Percentiles rank a stretch among this genome's conserved stretches.
Conservation (phyloP, 2,797 vertebrate genomes). For the Pseudomugil gertrudae region DNA sequence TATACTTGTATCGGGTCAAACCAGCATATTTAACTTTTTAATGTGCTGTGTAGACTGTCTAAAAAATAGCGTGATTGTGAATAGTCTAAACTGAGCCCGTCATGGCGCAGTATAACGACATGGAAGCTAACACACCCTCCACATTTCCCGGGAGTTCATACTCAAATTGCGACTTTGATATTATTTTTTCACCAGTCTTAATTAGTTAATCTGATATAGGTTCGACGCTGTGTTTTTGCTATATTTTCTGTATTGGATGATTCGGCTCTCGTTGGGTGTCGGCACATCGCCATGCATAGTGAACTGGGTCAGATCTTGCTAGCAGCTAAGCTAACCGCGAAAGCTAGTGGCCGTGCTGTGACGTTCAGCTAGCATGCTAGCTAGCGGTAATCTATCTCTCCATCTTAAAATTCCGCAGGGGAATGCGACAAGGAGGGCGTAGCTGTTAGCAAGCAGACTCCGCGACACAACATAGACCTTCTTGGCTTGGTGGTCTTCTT, state of each 20-base stretch:
- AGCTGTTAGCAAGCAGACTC: slow-evolving; percentile 56
- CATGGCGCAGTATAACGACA: slow-evolving; percentile 55
- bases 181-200: too few species aligned
- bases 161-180: neutral
- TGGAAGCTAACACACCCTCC: slow-evolving; percentile 62
- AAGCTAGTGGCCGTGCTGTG: slow-evolving; percentile 19
- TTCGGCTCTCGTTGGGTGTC: neutral
- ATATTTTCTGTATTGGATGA: neutral
- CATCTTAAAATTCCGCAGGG: slow-evolving; percentile 78
- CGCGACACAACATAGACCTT: neutral
- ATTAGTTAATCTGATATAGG: accelerated
- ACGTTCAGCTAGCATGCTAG: slow-evolving; percentile 52
- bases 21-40: neutral
- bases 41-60: too few species aligned
- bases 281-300: slow-evolving; percentile 2
- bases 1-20: accelerated
- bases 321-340: slow-evolving; percentile 50
- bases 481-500: neutral
- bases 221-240: accelerated
- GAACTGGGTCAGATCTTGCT: slow-evolving; percentile 59
- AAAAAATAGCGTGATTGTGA: neutral
- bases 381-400: slow-evolving; percentile 68
- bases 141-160: slow-evolving; percentile 39
- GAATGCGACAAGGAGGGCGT: slow-evolving; percentile 80
- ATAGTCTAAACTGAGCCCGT: slow-evolving; percentile 25